Evolutionary conservation across 2,797 vertebrate species (phyloP).

Genomic region (Erethizon dorsatum): DNA sequence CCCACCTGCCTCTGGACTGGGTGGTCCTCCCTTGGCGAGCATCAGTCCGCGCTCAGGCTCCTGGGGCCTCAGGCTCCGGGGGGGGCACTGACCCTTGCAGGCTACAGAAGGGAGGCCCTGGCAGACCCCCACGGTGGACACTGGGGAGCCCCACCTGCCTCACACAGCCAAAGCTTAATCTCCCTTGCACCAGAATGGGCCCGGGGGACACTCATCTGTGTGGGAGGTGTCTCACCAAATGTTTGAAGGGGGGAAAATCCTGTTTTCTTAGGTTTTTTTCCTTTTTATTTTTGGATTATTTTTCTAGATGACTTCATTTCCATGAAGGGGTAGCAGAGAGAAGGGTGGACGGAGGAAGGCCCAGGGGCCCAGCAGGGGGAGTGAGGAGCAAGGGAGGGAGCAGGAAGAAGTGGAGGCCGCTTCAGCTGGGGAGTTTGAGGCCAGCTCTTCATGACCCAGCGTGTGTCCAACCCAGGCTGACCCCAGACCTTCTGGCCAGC

Average conservation of each 20-base stretch:
- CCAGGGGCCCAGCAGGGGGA: not conserved
- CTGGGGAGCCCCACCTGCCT: not conserved
- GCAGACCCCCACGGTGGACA: fast-evolving
- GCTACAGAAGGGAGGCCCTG: not conserved
- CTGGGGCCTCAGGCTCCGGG: not conserved
- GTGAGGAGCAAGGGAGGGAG: not conserved
- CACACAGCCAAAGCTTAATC: constrained; percentile 21
- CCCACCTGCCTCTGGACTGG: not conserved
- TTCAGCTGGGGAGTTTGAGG: not conserved
- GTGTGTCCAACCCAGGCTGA: not conserved
- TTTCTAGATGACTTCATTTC: constrained; percentile 86
- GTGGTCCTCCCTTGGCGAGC: not conserved
- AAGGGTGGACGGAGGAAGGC: not conserved
- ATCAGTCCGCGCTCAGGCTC: not conserved
- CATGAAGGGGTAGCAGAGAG: constrained; percentile 74
- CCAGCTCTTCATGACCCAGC: fast-evolving
- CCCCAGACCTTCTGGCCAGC: not conserved
- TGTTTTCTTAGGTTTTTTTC: constrained; percentile 74
- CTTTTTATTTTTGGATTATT: constrained; percentile 86
- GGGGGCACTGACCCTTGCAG: not conserved
- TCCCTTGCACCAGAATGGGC: constrained; percentile 54
- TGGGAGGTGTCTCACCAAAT: constrained; percentile 84
- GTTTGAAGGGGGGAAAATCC: constrained; percentile 80
- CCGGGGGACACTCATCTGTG: constrained; percentile 76
- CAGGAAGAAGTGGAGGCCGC: not conserved